Conservation (phyloP, 2,888 invertebrate species). For the Temnothorax unifasciatus region DNA sequence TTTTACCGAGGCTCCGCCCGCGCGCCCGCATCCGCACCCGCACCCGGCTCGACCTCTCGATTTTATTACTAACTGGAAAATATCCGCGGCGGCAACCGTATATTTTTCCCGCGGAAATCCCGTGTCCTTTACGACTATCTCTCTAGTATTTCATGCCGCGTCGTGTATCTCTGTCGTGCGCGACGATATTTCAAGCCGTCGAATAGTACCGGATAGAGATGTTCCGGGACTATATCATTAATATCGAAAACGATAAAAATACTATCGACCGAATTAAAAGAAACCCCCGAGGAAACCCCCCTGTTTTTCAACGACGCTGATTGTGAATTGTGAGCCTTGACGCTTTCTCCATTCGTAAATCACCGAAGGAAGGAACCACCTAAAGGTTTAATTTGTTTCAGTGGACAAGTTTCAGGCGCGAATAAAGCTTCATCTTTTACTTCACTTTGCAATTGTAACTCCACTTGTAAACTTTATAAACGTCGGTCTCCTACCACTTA, state of each 20-base stretch:
- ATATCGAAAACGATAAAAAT: background rate
- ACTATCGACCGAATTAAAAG: background rate
- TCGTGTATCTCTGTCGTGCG: background rate
- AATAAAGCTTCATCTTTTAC: background rate
- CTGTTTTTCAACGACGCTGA: background rate
- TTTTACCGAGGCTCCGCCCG: conserved; percentile 4
- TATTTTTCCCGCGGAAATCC: conserved; percentile 30
- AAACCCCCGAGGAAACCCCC: no score
- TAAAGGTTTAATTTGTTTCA: background rate
- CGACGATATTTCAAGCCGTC: background rate
- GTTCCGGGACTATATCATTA: no score
- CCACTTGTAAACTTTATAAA: background rate
- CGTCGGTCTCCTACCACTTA: background rate
- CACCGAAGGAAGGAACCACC: background rate
- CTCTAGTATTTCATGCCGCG: background rate
- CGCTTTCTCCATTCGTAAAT: background rate
- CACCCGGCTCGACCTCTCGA: conserved; percentile 30
- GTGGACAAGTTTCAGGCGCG: background rate
- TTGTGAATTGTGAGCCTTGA: no score
- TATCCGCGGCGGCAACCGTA: conserved; percentile 23
- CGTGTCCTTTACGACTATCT: conserved; percentile 29
- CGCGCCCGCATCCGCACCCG: background rate
- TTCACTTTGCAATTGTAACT: background rate
- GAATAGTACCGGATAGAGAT: background rate
- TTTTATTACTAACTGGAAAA: conserved; percentile 46